These are phyloP conservation scores for Yponomeuta sedellus DNA, from an alignment of 2,888 invertebrate genomes.

Conservation along the genomic window DNA sequence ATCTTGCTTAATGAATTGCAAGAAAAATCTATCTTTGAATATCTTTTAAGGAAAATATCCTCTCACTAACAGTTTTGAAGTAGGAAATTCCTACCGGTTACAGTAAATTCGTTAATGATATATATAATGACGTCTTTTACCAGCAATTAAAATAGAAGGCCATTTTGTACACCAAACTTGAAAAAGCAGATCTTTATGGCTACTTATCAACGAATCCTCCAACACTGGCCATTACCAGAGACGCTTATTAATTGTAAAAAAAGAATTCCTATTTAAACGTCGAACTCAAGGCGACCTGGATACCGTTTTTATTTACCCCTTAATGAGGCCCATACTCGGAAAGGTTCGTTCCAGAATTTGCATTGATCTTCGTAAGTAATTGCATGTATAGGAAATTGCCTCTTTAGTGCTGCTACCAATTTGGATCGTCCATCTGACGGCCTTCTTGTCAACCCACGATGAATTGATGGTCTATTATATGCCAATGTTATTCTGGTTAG, in stretches of 20 bases:
- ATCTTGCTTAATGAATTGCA: background rate
- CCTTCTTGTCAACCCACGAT: constrained; percentile 27
- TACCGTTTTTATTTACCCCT: constrained; percentile 48
- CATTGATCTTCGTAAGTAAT: constrained; percentile 52
- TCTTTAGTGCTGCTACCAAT: constrained; percentile 35
- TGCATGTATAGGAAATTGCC: constrained; percentile 37
- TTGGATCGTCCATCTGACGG: constrained; percentile 28
- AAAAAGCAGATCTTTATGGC: constrained; percentile 7
- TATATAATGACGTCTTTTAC: background rate
- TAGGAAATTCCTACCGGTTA: background rate
- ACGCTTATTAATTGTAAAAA: constrained; percentile 54
- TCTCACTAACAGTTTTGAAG: background rate
- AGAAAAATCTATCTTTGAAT: background rate
- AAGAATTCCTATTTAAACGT: constrained; percentile 52
- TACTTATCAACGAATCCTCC: constrained; percentile 7
- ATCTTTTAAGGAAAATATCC: background rate
- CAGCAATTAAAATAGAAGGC: constrained; percentile 14
- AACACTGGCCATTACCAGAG: constrained; percentile 18
- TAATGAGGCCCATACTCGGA: constrained; percentile 68
- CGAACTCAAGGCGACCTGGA: constrained; percentile 36
- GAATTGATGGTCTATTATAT: constrained; percentile 45
- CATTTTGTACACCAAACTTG: background rate
- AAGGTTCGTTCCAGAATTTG: constrained; percentile 53
- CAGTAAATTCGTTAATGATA: background rate
- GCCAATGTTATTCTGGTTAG: constrained; percentile 29